Percentiles rank a stretch among this genome's conserved stretches.
phyloP scores from a whole-genome alignment of 1,140 invertebrate genomes.

The Aphaenogaster rudis region DNA sequence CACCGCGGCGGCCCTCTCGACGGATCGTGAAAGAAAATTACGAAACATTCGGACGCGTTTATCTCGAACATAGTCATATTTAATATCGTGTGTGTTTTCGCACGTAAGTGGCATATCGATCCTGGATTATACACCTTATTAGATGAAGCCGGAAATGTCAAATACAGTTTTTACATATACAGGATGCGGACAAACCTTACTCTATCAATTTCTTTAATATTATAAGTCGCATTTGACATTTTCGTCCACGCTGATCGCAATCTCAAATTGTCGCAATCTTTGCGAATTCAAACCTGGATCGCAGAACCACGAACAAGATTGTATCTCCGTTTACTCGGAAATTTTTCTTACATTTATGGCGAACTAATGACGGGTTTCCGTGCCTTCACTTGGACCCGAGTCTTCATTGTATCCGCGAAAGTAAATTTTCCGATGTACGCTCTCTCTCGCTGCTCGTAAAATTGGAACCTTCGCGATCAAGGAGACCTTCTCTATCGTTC shows the following conservation, averaged over 20 bases:
- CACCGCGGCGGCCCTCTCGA: constrained; percentile 22
- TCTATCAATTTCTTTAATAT: neutral
- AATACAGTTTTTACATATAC: neutral
- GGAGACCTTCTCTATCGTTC: neutral
- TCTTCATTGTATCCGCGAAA: neutral
- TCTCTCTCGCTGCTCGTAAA: neutral
- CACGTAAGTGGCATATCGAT: neutral
- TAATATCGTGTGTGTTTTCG: neutral
- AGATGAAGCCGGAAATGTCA: neutral
- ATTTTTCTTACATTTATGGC: neutral
- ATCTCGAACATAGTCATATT: neutral
- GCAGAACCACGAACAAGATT: neutral
- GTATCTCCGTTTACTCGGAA: neutral
- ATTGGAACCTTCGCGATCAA: neutral
- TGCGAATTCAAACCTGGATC: neutral
- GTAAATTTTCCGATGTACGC: neutral
- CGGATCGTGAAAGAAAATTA: constrained; percentile 41
- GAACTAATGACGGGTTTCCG: neutral
- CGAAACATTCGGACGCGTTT: constrained; percentile 23
- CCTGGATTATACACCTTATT: neutral
- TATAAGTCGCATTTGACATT: neutral
- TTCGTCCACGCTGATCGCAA: neutral
- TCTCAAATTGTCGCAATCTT: neutral
- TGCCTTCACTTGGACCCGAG: neutral
- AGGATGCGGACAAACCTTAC: neutral